These are phyloP conservation scores for Lacerta agilis DNA, from an alignment of 2,797 vertebrate species.

Conservation along the genomic window DNA sequence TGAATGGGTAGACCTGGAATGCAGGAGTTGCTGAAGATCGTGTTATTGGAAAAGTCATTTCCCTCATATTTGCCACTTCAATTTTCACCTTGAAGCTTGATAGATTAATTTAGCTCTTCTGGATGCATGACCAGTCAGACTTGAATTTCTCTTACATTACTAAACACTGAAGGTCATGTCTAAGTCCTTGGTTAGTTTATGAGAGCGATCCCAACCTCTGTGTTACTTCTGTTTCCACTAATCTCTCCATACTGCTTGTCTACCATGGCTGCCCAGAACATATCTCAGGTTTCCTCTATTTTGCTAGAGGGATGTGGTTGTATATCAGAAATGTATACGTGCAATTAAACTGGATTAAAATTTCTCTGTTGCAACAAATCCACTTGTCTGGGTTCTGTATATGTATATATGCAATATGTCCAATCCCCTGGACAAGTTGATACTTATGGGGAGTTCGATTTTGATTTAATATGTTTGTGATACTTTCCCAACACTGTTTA, in stretches of 20 bases:
- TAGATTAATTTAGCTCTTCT: slow-evolving; percentile 46
- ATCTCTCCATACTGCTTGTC: not conserved
- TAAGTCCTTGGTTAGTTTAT: not conserved
- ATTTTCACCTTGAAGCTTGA: slow-evolving; percentile 35
- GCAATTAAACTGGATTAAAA: too few species aligned
- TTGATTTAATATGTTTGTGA: too few species aligned
- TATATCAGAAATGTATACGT: too few species aligned
- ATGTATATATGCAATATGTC: too few species aligned
- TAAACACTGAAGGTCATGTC: slow-evolving; percentile 25
- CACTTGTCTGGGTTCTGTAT: too few species aligned
- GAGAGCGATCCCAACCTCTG: not conserved
- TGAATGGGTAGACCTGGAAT: not conserved
- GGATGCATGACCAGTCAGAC: slow-evolving; percentile 36
- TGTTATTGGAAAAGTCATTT: slow-evolving; percentile 20
- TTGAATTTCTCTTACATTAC: slow-evolving; percentile 27
- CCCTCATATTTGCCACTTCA: slow-evolving; percentile 26
- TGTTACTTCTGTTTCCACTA: not conserved
- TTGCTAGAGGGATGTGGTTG: too few species aligned
- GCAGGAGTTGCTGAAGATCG: not conserved
- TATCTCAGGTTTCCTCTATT: too few species aligned
- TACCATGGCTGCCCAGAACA: not conserved
- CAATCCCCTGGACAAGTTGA: too few species aligned
- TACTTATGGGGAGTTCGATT: too few species aligned
- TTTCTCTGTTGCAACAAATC: too few species aligned
- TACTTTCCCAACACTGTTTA: too few species aligned